phyloP scores from a whole-genome alignment of 2,888 invertebrate genomes.

The Lithophane leautieri region DNA sequence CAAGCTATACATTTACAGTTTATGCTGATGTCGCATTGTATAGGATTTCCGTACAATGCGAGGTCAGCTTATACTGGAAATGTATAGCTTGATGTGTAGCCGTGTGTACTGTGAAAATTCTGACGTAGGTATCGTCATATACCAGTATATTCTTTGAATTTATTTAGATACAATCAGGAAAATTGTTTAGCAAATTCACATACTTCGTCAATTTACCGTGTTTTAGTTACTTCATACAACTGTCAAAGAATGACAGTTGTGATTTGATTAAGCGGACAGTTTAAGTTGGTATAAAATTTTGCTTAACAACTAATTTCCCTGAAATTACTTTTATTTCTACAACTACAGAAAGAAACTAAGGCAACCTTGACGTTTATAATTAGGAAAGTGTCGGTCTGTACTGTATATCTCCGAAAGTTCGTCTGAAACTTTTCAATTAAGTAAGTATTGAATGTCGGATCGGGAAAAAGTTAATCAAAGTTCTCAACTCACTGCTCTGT shows the following conservation, averaged over 20 bases:
- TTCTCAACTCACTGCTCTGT: conserved; percentile 67
- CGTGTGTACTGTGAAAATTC: conserved; percentile 1
- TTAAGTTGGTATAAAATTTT: neutral
- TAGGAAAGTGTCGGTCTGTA: conserved; percentile 62
- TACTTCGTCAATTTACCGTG: neutral
- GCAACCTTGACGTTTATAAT: conserved; percentile 60
- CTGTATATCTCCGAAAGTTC: conserved; percentile 65
- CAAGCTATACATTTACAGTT: too few relatives aligned
- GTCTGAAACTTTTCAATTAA: conserved; percentile 79
- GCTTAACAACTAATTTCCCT: neutral
- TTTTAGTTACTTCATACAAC: too few relatives aligned
- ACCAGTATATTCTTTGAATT: neutral
- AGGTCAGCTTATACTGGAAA: too few relatives aligned
- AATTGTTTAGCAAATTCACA: neutral
- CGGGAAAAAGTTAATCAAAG: conserved; percentile 76
- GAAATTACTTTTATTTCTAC: neutral
- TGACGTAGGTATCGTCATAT: neutral
- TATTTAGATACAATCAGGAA: too few relatives aligned
- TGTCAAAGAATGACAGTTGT: neutral
- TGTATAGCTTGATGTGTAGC: too few relatives aligned
- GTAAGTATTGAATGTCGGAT: conserved; percentile 75
- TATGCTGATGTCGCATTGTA: too few relatives aligned
- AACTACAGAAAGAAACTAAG: conserved; percentile 24
- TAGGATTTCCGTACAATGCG: too few relatives aligned
- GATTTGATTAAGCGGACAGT: neutral